A percentile compares a stretch with the other conserved stretches of the same genome.
phyloP scores from a whole-genome alignment of 2,888 invertebrate genomes.

The Hemithea aestivaria region DNA sequence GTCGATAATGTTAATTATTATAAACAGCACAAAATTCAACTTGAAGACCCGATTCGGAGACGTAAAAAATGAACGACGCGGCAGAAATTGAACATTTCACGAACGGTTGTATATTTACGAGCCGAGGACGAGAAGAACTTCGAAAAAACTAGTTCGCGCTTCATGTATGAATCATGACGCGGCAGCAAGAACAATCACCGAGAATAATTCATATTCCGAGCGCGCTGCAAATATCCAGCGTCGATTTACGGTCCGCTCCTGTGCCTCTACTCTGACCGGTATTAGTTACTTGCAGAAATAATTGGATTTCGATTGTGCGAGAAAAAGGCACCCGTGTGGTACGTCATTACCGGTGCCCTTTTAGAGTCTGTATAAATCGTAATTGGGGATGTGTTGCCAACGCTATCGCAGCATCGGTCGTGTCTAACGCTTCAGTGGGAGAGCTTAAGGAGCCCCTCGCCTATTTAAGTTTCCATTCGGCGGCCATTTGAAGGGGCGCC shows the following conservation, averaged over 20 bases:
- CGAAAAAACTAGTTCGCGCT: conserved; percentile 74
- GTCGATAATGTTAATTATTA: conserved; percentile 61
- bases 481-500: conserved; percentile 64
- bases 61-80: conserved; percentile 44
- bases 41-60: conserved; percentile 38
- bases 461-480: conserved; percentile 65
- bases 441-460: conserved; percentile 56
- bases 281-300: conserved; percentile 74
- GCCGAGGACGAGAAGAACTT: conserved; percentile 46
- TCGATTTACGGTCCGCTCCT: conserved; percentile 66
- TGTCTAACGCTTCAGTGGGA: conserved; percentile 61
- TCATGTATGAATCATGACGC: conserved; percentile 79
- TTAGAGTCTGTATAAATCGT: conserved; percentile 69
- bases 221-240: conserved; percentile 71
- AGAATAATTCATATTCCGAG: conserved; percentile 78
- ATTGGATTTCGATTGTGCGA: conserved; percentile 76
- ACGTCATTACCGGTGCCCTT: conserved; percentile 73
- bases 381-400: conserved; percentile 64
- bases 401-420: conserved; percentile 60
- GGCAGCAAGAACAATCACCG: conserved; percentile 72
- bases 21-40: conserved; percentile 50
- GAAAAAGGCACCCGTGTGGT: conserved; percentile 58
- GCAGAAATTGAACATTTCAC: conserved; percentile 56
- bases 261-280: conserved; percentile 60
- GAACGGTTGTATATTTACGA: conserved; percentile 64